Evolutionary conservation across 2,113 vertebrate genomes (phyloP), one percentile per base, ranked within the genome.

Genomic region (Heloderma charlesbogerti): DNA sequence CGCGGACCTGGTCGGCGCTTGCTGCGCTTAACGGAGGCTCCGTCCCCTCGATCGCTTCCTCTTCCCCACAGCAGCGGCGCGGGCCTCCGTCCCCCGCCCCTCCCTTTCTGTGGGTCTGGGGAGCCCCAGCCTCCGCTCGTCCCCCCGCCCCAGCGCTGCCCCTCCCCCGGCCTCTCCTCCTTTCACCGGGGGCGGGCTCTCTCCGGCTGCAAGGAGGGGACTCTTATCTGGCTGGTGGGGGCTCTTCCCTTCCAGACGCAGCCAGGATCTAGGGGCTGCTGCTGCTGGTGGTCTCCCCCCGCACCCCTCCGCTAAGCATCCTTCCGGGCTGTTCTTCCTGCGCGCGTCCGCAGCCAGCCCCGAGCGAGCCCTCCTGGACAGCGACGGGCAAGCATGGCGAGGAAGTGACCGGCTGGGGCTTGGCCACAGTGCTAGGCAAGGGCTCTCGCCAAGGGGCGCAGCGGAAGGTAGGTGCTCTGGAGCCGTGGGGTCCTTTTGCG

Each of bases 131-230:
- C 63, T 79, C 60, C 16, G 1, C 66, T 10, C 10, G 27, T 51
- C 27, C 27, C 77, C 37, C 54, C 12, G 0, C 63, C 13, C 34
- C 27, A 25, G 15, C 43, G 22, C 13, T 22, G 60, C 0, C 51
- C 25, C 66, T 2, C 29, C 3, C 6, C 51, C 3, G 1, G 40
- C 54, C 57, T 29, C n/a, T 10, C 63, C 0, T 54, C 57, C 5
- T 0, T 34, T 15, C 88, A 40, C 31, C 15, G 63, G 57, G 72
- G 75, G 90, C 86, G 78, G 60, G 29, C 69, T 85, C 67, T 60
- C 3, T 18, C 34, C 10, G 7, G 2, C 37, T 43, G 9, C 40
- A 20, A 7, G 37, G 20, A 9, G 13, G 20, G 80, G 22, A 60
- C 72, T 43, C 86, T n/a, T 51, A 13, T 16, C 12, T 20, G 60